Evolutionary conservation across 2,888 invertebrate genomes (phyloP), one percentile per base, ranked within the genome.

Genomic region (Caenorhabditis plicata): DNA sequence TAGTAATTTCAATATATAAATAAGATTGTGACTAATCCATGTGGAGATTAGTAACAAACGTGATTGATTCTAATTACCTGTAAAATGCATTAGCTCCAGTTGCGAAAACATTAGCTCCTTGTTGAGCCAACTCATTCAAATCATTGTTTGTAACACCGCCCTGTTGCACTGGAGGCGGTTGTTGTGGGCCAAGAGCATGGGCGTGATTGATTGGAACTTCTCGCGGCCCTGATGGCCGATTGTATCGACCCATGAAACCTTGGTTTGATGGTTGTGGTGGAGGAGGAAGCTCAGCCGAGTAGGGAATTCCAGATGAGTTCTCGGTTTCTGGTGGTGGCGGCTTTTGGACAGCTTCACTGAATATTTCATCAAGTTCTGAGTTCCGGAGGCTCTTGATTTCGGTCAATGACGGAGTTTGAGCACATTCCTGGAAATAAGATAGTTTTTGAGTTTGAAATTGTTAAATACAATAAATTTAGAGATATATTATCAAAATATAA

Each of bases 1-100:
- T n/a, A n/a, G n/a, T n/a, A n/a, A n/a, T n/a, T n/a, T n/a, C n/a
- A n/a, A n/a, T n/a, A n/a, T n/a, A n/a, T n/a, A n/a, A n/a, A n/a
- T n/a, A n/a, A 13, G 9, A 29, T 11, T 29, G 31, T 13, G 31
- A 13, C 13, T 13, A 29, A n/a, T n/a, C n/a, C 31, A 13, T 13
- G 19, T 2, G 25, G 27, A 19, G 38, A 36, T 7, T 4, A 26
- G 2, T 26, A 4, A 23, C 46, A 31, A 15, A 64, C n/a, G n/a
- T n/a, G n/a, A n/a, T n/a, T n/a, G n/a, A n/a, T n/a, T n/a, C n/a
- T n/a, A n/a, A n/a, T n/a, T n/a, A n/a, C 67, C 64, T 53, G 36
- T 68, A 68, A 35, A 68, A 64, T 25, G 64, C 68, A 19, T 53
- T 61, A 0, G 68, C 68, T 13, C 68, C 68, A 11, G 63, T 64